phyloP scores from a whole-genome alignment of 2,113 vertebrate genomes.

The Lepus timidus region DNA sequence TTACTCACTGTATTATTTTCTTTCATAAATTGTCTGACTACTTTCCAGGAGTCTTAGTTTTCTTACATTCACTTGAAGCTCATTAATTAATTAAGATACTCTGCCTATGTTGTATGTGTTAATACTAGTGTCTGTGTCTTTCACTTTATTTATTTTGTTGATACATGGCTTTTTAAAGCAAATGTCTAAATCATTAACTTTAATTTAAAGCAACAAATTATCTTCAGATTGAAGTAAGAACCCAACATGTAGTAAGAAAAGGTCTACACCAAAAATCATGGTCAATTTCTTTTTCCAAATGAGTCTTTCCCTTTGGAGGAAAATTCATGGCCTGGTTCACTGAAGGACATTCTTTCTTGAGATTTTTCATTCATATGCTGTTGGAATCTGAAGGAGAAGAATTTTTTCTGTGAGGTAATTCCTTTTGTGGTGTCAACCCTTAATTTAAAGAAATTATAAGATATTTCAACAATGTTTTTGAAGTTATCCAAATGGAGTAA shows the following conservation, averaged over 20 bases:
- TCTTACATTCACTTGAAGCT: conserved; percentile 45
- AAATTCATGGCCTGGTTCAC: not conserved
- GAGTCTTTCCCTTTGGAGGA: not conserved
- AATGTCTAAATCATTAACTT: conserved; percentile 55
- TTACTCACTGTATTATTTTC: not conserved
- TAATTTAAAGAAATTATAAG: not conserved
- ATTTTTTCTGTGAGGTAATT: not conserved
- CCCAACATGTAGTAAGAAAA: not conserved
- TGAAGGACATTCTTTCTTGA: not conserved
- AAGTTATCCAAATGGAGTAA: not conserved
- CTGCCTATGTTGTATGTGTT: not conserved
- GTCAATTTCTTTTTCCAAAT: not conserved
- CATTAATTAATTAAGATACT: not conserved
- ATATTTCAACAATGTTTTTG: not conserved
- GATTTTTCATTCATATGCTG: not conserved
- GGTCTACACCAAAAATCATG: not conserved
- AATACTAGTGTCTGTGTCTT: not conserved
- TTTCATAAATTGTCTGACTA: not conserved
- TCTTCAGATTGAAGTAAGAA: not conserved
- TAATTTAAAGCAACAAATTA: conserved; percentile 34
- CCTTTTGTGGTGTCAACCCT: not conserved
- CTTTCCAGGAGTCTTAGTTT: not conserved
- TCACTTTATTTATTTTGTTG: conserved; percentile 48
- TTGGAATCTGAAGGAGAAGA: not conserved
- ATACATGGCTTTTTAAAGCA: conserved; percentile 35